Base-by-base conservation (phyloP, 2,797 vertebrate species). In the Apogon hyalosoma region DNA sequence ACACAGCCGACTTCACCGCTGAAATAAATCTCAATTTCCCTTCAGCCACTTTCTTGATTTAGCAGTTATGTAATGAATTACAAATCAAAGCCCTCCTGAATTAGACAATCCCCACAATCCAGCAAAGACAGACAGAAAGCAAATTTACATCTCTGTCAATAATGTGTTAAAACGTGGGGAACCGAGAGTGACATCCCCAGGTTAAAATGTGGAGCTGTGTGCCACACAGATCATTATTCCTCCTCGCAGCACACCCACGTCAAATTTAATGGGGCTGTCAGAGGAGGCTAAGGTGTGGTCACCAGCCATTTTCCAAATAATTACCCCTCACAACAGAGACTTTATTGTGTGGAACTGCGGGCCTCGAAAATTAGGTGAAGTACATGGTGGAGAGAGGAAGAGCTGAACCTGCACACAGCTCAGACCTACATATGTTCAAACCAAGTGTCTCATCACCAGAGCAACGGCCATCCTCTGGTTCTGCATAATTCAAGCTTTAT, bases 21-120 rank as follows among this genome's bases (percentile, higher is more conserved):
- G 90, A 86, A 90, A 91, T 87, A 90, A 88, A 92, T 89, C 87
- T 91, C 87, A 82, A 88, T 89, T 92, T 91, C 88, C 91, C 83
- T 46, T 77, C 75, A 38, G 71, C 74, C 89, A 67, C 87, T 90
- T 79, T 81, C 80, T 82, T 87, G 83, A 69, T 88, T 87, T 73
- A 83, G 60, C 71, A 46, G 73, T 86, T 86, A 83, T 80, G 86
- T 87, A 87, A 91, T 77, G 79, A 88, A 69, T 87, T 74, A 85
- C 64, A 77, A 73, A 87, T 84, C 74, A 81, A 67, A 84, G 67
- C 15, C 11, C 46, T 42, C 14, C 28, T 6, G 56, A 47, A 46
- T 36, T 41, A 59, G 56, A 59, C 56, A 47, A 47, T 45, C 45
- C 31, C 31, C 55, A 45, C 16, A n/a, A 59, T 18, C 41, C 21